Evolutionary conservation across 2,888 invertebrate genomes (phyloP).

Genomic region (Platypus cylindrus): DNA sequence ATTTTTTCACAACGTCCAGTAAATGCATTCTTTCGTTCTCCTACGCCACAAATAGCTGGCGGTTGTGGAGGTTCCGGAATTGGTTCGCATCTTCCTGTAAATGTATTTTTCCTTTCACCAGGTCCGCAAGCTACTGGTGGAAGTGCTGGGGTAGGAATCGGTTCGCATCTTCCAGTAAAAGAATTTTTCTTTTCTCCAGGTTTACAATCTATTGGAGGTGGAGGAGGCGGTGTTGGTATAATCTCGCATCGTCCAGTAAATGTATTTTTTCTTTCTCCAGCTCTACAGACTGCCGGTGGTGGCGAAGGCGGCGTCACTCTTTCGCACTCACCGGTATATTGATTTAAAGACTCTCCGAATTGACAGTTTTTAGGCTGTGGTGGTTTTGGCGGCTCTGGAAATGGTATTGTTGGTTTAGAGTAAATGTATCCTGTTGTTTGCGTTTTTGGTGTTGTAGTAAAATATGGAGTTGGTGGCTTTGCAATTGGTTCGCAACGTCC

Average conservation of each 20-base stretch:
- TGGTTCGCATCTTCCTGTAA: constrained; percentile 7
- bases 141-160: constrained; percentile 21
- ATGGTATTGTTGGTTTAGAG: constrained; percentile 9
- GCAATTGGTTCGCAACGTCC: constrained; percentile 8
- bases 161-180: constrained; percentile 18
- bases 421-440: constrained; percentile 5
- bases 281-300: constrained; percentile 7
- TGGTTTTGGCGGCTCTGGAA: constrained; percentile 13
- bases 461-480: constrained; percentile 9
- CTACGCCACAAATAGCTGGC: constrained; percentile 6
- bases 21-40: constrained; percentile 5
- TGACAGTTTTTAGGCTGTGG: constrained; percentile 5
- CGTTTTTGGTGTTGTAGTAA: constrained; percentile 1
- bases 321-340: constrained; percentile 8
- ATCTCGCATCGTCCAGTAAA: constrained; percentile 6
- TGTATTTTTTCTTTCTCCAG: constrained; percentile 4
- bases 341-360: constrained; percentile 7
- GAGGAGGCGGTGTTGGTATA: constrained; percentile 2
- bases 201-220: no score
- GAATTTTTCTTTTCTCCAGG: constrained; percentile 8
- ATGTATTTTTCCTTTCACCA: constrained; percentile 9
- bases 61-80: constrained; percentile 6
- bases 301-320: constrained; percentile 5
- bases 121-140: constrained; percentile 12
- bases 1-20: constrained; percentile 10